Evolutionary conservation across 2,888 invertebrate genomes (phyloP).

Genomic region (Nomada fabriciana): DNA sequence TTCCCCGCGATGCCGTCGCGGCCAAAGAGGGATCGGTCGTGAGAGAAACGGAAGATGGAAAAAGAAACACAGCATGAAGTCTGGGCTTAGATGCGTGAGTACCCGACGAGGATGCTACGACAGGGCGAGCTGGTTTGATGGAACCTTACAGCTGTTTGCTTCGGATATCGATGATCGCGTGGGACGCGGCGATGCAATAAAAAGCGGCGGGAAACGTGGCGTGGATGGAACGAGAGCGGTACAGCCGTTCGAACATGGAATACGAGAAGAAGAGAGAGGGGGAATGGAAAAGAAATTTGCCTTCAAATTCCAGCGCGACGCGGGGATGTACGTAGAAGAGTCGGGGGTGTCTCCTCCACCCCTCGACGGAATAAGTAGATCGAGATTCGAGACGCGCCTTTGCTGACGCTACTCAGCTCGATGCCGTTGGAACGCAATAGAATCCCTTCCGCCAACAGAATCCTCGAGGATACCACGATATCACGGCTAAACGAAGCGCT

Average conservation of each 20-base stretch:
- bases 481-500: slow-evolving; percentile 74
- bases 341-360: slow-evolving; percentile 54
- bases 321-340: slow-evolving; percentile 45
- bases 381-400: slow-evolving; percentile 71
- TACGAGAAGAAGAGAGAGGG: not conserved
- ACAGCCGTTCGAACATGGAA: slow-evolving; percentile 16
- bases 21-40: slow-evolving; percentile 13
- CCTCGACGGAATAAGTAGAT: slow-evolving; percentile 70
- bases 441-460: slow-evolving; percentile 72
- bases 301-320: slow-evolving; percentile 70
- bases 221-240: slow-evolving; percentile 45
- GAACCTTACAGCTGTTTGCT: slow-evolving; percentile 77
- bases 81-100: not conserved
- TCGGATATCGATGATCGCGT: slow-evolving; percentile 76
- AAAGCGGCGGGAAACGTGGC: slow-evolving; percentile 58
- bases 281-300: slow-evolving; percentile 72
- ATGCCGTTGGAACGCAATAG: slow-evolving; percentile 73
- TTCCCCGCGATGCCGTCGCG: slow-evolving; percentile 31
- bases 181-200: slow-evolving; percentile 72
- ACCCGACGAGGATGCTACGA: slow-evolving; percentile 47
- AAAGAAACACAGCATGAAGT: slow-evolving; percentile 16
- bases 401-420: slow-evolving; percentile 71
- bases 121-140: slow-evolving; percentile 65
- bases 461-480: slow-evolving; percentile 73
- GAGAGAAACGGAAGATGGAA: not conserved